Conservation (phyloP, 2,888 invertebrate species). For the Diplazon laetatorius region DNA sequence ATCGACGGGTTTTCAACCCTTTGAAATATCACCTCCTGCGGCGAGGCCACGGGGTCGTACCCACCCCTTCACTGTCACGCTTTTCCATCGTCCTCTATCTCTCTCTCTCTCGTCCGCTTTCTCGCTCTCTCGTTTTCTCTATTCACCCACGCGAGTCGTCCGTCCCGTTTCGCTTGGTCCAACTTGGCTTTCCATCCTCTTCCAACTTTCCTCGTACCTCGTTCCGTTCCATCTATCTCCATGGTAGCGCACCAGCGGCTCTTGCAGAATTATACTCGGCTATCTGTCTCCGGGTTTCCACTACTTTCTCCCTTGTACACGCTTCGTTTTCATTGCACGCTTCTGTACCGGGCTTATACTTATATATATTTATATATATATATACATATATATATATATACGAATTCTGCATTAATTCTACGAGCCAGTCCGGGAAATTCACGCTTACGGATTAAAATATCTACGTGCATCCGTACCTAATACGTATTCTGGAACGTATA, state of each 20-base stretch:
- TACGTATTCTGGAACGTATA: conserved; percentile 34
- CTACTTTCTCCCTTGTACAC: conserved; percentile 17
- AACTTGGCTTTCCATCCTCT: conserved; percentile 30
- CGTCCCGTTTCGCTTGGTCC: conserved; percentile 41
- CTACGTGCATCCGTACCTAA: conserved; percentile 38
- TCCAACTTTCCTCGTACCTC: conserved; percentile 41
- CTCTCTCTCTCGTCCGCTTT: not conserved
- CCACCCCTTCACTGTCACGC: conserved; percentile 58
- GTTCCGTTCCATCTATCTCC: conserved; percentile 31
- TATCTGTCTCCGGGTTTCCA: conserved; percentile 54
- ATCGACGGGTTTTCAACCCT: conserved; percentile 75
- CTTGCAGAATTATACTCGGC: conserved; percentile 56
- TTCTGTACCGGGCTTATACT: conserved; percentile 32
- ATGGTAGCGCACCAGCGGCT: conserved; percentile 6
- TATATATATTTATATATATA: too few species aligned
- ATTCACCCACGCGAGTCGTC: conserved; percentile 32
- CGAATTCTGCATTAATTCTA: conserved; percentile 59
- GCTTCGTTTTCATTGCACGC: conserved; percentile 49
- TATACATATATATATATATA: too few species aligned
- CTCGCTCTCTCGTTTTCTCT: conserved; percentile 24
- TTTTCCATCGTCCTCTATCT: conserved; percentile 1
- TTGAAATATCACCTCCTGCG: conserved; percentile 72
- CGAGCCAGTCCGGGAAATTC: conserved; percentile 40
- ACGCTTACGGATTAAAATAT: conserved; percentile 58
- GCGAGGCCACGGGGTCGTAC: conserved; percentile 42